Percentiles rank a stretch among this genome's conserved stretches.
Conservation (phyloP, 2,113 vertebrate species). For the Sceloporus tristichus region DNA sequence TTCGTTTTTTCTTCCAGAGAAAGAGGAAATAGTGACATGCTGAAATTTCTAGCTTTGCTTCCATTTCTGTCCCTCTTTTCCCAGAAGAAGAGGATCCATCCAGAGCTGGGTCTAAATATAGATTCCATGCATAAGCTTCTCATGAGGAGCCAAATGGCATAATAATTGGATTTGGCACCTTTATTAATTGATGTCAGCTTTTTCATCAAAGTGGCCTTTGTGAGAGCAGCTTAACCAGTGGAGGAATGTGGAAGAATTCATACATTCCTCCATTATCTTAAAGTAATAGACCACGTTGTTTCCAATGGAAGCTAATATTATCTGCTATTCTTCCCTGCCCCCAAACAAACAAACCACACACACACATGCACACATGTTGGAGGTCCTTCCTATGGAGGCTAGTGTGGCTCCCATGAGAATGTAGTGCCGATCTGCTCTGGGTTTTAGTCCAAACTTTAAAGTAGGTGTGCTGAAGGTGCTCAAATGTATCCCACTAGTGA, state of each 20-base stretch:
- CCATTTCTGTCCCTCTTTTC: neutral
- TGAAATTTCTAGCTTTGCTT: neutral
- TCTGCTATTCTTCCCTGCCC: too few relatives aligned
- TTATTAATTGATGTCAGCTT: slow-evolving; percentile 12
- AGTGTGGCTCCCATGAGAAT: too few relatives aligned
- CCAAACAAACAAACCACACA: too few relatives aligned
- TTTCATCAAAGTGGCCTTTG: neutral
- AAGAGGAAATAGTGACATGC: neutral
- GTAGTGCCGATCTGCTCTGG: too few relatives aligned
- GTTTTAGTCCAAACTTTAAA: too few relatives aligned
- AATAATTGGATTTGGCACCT: slow-evolving; percentile 32
- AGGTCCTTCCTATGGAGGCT: too few relatives aligned
- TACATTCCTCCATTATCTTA: neutral
- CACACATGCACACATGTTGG: too few relatives aligned
- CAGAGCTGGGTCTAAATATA: slow-evolving; percentile 19
- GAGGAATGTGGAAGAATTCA: neutral
- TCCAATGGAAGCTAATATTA: neutral
- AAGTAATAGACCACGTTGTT: neutral
- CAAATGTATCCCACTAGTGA: too few relatives aligned
- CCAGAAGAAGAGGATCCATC: neutral
- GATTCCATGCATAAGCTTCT: neutral
- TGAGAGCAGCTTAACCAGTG: neutral
- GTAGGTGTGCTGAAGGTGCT: too few relatives aligned
- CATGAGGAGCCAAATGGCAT: neutral
- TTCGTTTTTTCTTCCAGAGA: neutral